These are phyloP conservation scores for Patella depressa DNA, from an alignment of 2,888 invertebrate species.

Conservation along the genomic window DNA sequence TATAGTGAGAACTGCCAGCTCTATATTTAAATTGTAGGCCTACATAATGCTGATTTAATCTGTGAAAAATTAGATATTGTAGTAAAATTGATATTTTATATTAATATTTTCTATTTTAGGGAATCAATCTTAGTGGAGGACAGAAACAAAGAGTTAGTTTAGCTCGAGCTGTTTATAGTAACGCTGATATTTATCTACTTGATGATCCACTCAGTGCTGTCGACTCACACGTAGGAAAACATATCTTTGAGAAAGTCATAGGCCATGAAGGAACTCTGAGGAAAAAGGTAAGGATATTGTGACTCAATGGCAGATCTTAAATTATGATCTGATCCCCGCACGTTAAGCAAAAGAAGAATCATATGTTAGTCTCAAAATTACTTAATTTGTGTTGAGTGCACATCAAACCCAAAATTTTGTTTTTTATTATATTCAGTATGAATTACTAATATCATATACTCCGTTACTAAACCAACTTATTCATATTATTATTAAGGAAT, in stretches of 20 bases:
- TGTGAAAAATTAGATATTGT: too few species aligned
- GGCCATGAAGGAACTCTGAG: slow-evolving; percentile 78
- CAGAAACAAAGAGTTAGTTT: slow-evolving; percentile 65
- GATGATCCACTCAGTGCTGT: slow-evolving; percentile 96
- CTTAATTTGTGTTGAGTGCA: not conserved
- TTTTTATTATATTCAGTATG: not conserved
- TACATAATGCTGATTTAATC: too few species aligned
- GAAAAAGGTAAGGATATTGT: slow-evolving; percentile 61
- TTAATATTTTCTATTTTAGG: slow-evolving; percentile 46
- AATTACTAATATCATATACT: too few species aligned
- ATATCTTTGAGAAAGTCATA: slow-evolving; percentile 91
- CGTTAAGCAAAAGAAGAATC: not conserved
- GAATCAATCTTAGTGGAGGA: slow-evolving; percentile 63
- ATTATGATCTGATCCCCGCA: not conserved
- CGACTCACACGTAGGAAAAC: slow-evolving; percentile 74
- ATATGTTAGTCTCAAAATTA: not conserved
- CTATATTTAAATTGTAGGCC: too few species aligned
- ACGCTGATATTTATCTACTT: slow-evolving; percentile 80
- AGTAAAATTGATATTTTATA: not conserved
- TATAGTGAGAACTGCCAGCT: too few species aligned
- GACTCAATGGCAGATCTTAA: not conserved
- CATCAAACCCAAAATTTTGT: not conserved
- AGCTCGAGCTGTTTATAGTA: slow-evolving; percentile 60
- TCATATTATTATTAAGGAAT: too few species aligned
- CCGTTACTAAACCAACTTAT: too few species aligned